Conservation (phyloP, 1,140 invertebrate species). For the Oncopeltus fasciatus region DNA sequence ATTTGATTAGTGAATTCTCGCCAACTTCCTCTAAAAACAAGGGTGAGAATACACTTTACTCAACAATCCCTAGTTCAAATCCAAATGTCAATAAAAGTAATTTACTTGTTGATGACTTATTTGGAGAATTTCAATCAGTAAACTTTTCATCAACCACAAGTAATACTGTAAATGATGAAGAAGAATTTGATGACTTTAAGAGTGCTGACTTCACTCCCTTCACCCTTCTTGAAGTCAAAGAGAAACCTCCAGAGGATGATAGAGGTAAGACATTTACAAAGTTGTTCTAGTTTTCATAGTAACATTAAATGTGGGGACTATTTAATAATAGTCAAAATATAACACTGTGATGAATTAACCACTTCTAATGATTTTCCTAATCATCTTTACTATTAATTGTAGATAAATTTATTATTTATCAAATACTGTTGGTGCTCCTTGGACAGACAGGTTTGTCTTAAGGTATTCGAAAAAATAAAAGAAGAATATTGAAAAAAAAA, state of each 20-base stretch:
- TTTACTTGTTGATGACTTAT: neutral
- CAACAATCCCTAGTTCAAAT: neutral
- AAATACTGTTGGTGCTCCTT: too few species aligned
- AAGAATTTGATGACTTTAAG: conserved; percentile 27
- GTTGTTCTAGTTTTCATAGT: too few species aligned
- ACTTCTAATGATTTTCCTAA: too few species aligned
- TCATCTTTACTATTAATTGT: too few species aligned
- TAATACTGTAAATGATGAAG: conserved; percentile 16
- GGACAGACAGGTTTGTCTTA: too few species aligned
- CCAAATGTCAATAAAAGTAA: neutral
- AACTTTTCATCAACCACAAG: neutral
- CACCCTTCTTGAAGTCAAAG: conserved; percentile 10
- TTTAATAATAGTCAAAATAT: too few species aligned
- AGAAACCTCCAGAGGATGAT: neutral
- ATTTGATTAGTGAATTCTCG: neutral
- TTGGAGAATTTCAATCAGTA: conserved; percentile 5
- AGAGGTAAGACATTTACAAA: neutral
- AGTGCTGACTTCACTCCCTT: conserved; percentile 21
- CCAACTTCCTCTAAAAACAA: neutral
- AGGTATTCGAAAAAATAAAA: too few species aligned
- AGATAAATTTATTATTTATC: too few species aligned
- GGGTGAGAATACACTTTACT: neutral
- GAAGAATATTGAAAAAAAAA: too few species aligned
- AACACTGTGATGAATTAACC: too few species aligned
- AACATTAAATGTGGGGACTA: too few species aligned